A percentile compares a stretch with the other conserved stretches of the same genome.
Evolutionary conservation across 2,113 vertebrate species (phyloP).

Genomic region (Megaceryle torquata): DNA sequence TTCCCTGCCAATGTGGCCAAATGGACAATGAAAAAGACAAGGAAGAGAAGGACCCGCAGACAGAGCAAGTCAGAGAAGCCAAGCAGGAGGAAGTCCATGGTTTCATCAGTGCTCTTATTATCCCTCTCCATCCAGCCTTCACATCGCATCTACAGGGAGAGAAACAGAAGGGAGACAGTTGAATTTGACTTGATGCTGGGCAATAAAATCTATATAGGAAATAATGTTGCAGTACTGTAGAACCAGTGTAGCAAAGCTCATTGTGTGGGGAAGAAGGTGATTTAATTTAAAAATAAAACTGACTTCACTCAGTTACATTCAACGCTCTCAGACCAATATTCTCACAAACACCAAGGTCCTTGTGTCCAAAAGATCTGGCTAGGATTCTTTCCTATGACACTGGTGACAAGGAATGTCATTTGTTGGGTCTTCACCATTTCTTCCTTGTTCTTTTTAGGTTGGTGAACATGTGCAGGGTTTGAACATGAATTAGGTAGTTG

Average conservation of each 20-base stretch:
- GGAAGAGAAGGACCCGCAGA: conserved; percentile 55
- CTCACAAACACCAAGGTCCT: neutral
- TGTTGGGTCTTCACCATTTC: neutral
- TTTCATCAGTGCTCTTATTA: neutral
- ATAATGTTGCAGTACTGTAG: neutral
- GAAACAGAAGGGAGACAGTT: neutral
- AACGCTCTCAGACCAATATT: neutral
- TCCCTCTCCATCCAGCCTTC: conserved; percentile 1
- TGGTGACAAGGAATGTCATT: neutral
- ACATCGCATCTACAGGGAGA: conserved; percentile 20
- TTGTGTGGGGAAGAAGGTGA: neutral
- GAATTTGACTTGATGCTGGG: neutral
- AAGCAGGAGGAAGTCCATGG: conserved; percentile 62
- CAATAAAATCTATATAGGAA: neutral
- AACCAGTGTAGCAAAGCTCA: neutral
- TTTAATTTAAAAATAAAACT: neutral
- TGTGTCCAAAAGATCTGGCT: neutral
- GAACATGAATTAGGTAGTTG: neutral
- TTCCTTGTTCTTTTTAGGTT: neutral
- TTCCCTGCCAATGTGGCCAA: conserved; percentile 60
- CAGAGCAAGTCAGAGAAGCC: conserved; percentile 63
- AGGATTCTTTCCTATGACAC: neutral
- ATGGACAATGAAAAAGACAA: conserved; percentile 55
- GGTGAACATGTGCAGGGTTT: neutral
- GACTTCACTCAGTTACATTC: neutral